phyloP scores from a whole-genome alignment of 1,140 invertebrate species.

The Choristoneura fumiferana region DNA sequence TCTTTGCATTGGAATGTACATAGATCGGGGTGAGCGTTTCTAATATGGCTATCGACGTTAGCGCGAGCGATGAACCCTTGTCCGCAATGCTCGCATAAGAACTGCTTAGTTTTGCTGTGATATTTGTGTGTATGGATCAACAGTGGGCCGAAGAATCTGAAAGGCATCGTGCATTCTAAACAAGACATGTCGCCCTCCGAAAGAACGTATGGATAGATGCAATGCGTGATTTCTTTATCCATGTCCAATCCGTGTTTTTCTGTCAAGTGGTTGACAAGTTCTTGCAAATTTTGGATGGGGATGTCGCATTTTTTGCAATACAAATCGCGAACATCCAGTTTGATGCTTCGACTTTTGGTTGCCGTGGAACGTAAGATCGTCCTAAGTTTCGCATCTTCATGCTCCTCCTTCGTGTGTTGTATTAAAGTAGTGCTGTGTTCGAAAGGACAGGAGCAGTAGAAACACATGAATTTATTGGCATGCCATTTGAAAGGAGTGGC shows the following conservation, averaged over 20 bases:
- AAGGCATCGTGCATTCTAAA: constrained; percentile 29
- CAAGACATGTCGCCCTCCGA: constrained; percentile 29
- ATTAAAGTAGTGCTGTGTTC: constrained; percentile 24
- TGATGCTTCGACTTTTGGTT: constrained; percentile 20
- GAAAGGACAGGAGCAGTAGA: constrained; percentile 53
- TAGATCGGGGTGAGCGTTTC: constrained; percentile 21
- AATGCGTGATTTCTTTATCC: constrained; percentile 18
- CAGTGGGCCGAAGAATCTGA: constrained; percentile 28
- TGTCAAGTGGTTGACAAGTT: constrained; percentile 24
- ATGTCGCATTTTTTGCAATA: constrained; percentile 28
- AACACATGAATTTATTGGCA: constrained; percentile 52
- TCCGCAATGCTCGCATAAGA: constrained; percentile 35
- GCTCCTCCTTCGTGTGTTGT: constrained; percentile 34
- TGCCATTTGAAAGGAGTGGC: constrained; percentile 54
- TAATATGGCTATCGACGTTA: constrained; percentile 28
- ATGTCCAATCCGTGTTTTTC: constrained; percentile 27
- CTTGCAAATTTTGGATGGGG: constrained; percentile 23
- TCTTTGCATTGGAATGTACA: constrained; percentile 23
- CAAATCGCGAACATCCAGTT: constrained; percentile 32
- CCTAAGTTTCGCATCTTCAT: constrained; percentile 27
- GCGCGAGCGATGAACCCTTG: constrained; percentile 26
- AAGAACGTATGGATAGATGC: constrained; percentile 28
- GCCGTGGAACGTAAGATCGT: constrained; percentile 21
- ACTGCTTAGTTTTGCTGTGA: constrained; percentile 27
- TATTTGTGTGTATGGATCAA: constrained; percentile 29